Evolutionary conservation across 2,888 invertebrate genomes (phyloP), one percentile per base, ranked within the genome.

Genomic region (Proisotoma minuta): DNA sequence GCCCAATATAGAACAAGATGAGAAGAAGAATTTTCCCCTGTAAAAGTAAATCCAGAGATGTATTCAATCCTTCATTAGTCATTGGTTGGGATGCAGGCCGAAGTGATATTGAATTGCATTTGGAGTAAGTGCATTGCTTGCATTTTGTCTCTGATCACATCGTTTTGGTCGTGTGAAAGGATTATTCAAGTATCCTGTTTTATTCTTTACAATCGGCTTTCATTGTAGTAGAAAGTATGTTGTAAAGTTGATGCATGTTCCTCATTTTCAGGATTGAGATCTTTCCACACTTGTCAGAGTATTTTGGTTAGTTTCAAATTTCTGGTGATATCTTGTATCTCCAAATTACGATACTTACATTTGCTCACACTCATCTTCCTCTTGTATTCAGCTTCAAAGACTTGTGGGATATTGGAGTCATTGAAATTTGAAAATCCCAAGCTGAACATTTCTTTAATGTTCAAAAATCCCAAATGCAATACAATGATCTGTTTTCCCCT

Each of bases 401-500:
- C 34, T 10, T 10, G 34, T 10, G 12, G 34, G 12, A 34, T 10
- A 34, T 34, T 8, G 12, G 34, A 34, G 5, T 47, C 20, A 47
- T 12, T 50, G 50, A 24, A 50, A 22, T 24, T 43, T 43, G 10
- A 43, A n/a, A 22, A 50, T 50, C 15, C 20, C 23, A 20, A 24
- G 12, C 22, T 50, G 50, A 24, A 5, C 43, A 43, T 24, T 52
- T 26, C 28, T 26, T 52, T 28, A 27, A n/a, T 26, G 18, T 22
- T 50, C 18, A 10, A 47, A 47, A 52, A 10, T 52, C 5, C 28
- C 15, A 52, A 52, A 52, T 52, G 52, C 52, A 28, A 52, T 52
- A 4, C 52, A 28, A 52, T 52, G 52, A 52, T 52, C 52, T 52
- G 52, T 28, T 52, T 52, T 26, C 49, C 49, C 49, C 49, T 49